A percentile compares a stretch with the other conserved stretches of the same genome.
phyloP scores from a whole-genome alignment of 2,113 vertebrate genomes.

The Hyperopisus bebe region DNA sequence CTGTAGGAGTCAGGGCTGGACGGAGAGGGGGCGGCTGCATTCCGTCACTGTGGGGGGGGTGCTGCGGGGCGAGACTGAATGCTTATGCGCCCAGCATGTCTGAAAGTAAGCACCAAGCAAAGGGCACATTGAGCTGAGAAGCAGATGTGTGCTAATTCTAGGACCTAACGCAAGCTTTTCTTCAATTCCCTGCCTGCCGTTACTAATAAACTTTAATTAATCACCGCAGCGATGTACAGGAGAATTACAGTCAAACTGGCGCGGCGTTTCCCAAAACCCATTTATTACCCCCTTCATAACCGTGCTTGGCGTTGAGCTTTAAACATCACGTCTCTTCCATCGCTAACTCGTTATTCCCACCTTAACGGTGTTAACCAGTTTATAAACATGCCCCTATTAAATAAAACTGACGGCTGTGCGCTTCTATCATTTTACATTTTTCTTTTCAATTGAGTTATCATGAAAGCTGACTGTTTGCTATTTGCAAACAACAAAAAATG shows the following conservation, averaged over 20 bases:
- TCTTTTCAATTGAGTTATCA: background rate
- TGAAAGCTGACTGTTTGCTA: background rate
- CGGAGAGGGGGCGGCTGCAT: background rate
- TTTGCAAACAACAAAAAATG: background rate
- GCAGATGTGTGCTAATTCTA: background rate
- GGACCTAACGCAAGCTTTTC: background rate
- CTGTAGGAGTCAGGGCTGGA: background rate
- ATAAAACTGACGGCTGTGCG: background rate
- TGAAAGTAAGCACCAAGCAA: background rate
- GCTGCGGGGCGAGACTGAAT: background rate
- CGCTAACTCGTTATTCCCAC: background rate
- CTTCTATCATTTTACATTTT: background rate
- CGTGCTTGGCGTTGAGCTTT: background rate
- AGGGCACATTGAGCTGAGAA: background rate
- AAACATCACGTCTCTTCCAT: background rate
- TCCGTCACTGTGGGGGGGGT: background rate
- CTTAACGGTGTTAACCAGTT: background rate
- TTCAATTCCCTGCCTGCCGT: background rate
- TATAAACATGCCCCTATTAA: background rate
- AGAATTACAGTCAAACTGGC: background rate
- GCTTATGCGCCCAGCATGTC: background rate
- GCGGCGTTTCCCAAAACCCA: background rate
- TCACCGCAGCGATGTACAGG: background rate
- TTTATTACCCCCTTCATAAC: background rate
- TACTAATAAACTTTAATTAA: slow-evolving; percentile 3